These are phyloP conservation scores for Phasia obesa DNA, from an alignment of 2,888 invertebrate species.

Conservation along the genomic window DNA sequence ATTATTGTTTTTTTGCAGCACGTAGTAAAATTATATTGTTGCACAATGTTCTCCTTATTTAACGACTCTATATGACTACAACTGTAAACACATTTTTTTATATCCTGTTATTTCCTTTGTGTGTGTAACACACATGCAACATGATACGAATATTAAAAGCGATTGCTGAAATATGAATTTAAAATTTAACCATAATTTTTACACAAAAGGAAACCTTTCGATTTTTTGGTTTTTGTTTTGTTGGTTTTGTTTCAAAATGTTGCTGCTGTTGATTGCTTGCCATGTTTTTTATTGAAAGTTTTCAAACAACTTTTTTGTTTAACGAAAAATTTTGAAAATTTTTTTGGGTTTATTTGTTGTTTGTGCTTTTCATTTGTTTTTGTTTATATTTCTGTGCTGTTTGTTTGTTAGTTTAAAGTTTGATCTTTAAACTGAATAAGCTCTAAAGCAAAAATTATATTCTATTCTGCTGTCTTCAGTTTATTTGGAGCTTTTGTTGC, in stretches of 20 bases:
- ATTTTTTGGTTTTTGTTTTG: background rate
- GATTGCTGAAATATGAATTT: background rate
- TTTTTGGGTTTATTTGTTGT: too few relatives aligned
- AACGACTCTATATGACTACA: background rate
- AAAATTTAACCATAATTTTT: conserved; percentile 5
- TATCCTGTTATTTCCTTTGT: background rate
- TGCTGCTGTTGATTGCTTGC: conserved; percentile 3
- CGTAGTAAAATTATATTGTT: conserved; percentile 13
- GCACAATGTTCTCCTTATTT: background rate
- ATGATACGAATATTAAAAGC: background rate
- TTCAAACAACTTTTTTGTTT: conserved; percentile 1
- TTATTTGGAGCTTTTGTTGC: background rate
- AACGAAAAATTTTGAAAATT: background rate
- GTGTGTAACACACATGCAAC: background rate
- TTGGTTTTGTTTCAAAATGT: background rate
- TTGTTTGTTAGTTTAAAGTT: conserved; percentile 15
- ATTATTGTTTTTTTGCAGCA: background rate
- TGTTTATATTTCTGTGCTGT: background rate
- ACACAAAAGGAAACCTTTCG: conserved; percentile 1
- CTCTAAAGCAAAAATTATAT: background rate
- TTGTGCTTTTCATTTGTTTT: conserved; percentile 4
- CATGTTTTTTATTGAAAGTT: background rate
- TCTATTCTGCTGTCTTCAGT: background rate
- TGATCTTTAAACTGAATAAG: conserved; percentile 15
- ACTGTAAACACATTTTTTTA: background rate